Evolutionary conservation across 2,113 vertebrate genomes (phyloP).

Genomic region (Notechis scutatus): DNA sequence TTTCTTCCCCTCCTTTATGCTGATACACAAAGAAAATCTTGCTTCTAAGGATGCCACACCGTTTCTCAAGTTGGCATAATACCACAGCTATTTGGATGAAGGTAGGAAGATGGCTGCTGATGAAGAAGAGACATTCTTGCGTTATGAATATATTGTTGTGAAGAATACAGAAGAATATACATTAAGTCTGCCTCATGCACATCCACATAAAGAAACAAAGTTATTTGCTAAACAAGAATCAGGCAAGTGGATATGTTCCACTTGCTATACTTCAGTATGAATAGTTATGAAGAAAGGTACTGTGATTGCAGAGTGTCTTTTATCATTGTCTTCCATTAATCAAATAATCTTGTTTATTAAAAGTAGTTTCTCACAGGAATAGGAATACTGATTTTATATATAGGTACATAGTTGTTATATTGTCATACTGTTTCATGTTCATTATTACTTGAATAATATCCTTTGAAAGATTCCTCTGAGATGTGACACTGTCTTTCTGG

Average conservation of each 20-base stretch:
- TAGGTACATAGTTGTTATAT: neutral
- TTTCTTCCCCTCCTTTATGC: neutral
- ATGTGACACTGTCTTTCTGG: neutral
- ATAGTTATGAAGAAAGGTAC: constrained; percentile 7
- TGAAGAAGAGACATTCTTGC: neutral
- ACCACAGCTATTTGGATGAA: neutral
- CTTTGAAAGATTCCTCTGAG: neutral
- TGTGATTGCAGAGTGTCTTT: neutral
- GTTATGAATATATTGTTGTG: neutral
- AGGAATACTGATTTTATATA: neutral
- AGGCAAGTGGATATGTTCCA: neutral
- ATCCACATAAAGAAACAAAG: neutral
- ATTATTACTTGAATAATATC: neutral
- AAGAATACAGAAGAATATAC: neutral
- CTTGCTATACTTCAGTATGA: neutral
- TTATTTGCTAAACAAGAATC: neutral
- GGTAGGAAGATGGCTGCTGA: neutral
- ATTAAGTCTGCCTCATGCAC: neutral
- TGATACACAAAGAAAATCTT: neutral
- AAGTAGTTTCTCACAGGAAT: constrained; percentile 15
- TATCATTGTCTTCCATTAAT: neutral
- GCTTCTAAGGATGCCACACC: neutral
- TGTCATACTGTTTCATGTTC: neutral
- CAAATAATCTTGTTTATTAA: constrained; percentile 5
- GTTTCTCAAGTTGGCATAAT: neutral